Percentiles rank a stretch among this genome's conserved stretches.
phyloP scores from a whole-genome alignment of 2,797 vertebrate genomes.

The Pelobates cultripes region DNA sequence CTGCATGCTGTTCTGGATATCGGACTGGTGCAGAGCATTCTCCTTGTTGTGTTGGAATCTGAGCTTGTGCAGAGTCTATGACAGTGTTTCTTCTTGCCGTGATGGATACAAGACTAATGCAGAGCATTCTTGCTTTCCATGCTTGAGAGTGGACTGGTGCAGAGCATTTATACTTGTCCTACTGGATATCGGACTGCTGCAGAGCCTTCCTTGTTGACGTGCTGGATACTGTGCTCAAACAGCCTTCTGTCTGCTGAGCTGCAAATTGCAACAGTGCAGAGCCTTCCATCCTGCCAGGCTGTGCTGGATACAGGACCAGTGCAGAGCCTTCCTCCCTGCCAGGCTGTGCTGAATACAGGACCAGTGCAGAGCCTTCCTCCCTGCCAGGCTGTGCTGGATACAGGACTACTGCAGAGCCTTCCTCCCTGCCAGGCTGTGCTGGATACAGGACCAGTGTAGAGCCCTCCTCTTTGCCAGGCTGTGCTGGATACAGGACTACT shows the following conservation, averaged over 20 bases:
- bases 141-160: not conserved
- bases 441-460: not conserved
- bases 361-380: not conserved
- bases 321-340: not conserved
- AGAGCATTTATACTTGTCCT: not conserved
- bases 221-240: not conserved
- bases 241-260: not conserved
- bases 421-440: not conserved
- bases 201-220: not conserved
- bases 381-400: not conserved
- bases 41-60: not conserved
- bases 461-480: not conserved
- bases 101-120: not conserved
- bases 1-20: not conserved
- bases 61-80: not conserved
- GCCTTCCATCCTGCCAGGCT: not conserved
- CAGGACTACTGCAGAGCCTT: not conserved
- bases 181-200: not conserved
- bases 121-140: not conserved
- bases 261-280: not conserved
- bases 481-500: not conserved
- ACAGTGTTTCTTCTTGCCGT: not conserved
- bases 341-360: not conserved
- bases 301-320: not conserved
- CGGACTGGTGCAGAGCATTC: not conserved